These are phyloP conservation scores for Tragopan temminckii DNA, from an alignment of 2,797 vertebrate genomes.

Conservation along the genomic window DNA sequence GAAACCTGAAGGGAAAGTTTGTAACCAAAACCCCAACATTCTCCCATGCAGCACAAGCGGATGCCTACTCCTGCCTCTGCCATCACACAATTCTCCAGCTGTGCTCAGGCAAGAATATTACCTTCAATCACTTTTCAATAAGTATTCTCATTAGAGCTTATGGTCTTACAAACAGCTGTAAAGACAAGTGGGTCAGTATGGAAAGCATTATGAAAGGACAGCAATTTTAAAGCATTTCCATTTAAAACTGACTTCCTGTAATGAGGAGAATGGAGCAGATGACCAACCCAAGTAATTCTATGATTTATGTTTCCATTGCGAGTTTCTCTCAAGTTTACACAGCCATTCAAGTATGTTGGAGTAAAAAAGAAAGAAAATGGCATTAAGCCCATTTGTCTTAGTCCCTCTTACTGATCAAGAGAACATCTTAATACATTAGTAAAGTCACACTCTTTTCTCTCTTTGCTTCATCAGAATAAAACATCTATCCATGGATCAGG, in stretches of 20 bases:
- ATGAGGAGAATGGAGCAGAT: background rate
- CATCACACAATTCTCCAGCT: conserved; percentile 44
- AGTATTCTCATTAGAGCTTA: background rate
- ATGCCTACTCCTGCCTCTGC: background rate
- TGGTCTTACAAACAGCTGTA: background rate
- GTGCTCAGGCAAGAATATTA: conserved; percentile 8
- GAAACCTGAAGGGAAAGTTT: conserved; percentile 12
- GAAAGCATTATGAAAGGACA: background rate
- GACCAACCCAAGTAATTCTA: background rate
- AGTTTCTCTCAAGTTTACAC: background rate
- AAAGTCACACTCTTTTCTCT: background rate
- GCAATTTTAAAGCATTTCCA: background rate
- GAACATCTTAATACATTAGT: background rate
- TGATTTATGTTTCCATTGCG: background rate
- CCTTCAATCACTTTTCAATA: background rate
- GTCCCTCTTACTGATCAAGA: background rate
- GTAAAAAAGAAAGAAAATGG: conserved; percentile 7
- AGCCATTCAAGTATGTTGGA: background rate
- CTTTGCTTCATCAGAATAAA: conserved; percentile 11
- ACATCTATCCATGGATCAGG: background rate
- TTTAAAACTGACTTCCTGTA: background rate
- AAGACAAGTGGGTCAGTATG: background rate
- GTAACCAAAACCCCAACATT: conserved; percentile 40
- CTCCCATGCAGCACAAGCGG: conserved; percentile 23
- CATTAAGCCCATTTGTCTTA: background rate